Conservation (phyloP, 2,113 vertebrate species). For the Periophthalmus modestus region DNA sequence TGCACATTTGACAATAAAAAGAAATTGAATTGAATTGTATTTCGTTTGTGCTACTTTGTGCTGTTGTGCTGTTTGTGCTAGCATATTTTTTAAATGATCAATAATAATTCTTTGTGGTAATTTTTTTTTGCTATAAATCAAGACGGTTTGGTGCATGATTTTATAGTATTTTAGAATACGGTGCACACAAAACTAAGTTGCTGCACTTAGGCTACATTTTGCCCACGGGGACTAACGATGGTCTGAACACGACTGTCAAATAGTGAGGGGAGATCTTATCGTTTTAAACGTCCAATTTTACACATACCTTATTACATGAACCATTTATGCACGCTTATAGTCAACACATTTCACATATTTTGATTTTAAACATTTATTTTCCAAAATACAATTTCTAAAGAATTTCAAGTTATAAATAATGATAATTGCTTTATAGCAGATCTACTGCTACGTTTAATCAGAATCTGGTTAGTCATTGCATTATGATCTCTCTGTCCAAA, state of each 20-base stretch:
- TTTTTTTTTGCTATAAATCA: background rate
- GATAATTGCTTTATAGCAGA: slow-evolving; percentile 6
- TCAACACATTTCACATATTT: background rate
- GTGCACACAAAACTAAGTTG: background rate
- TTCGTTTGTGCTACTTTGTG: too few species aligned
- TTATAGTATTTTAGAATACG: background rate
- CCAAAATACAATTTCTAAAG: slow-evolving; percentile 25
- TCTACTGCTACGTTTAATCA: background rate
- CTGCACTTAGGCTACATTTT: background rate
- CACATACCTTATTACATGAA: too few species aligned
- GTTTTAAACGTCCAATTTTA: too few species aligned
- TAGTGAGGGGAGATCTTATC: too few species aligned
- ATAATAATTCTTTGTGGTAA: too few species aligned
- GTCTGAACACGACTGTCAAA: too few species aligned
- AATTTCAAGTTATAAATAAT: slow-evolving; percentile 34
- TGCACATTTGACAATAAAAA: too few species aligned
- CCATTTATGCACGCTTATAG: background rate
- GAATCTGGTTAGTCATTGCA: background rate
- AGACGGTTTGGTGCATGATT: background rate
- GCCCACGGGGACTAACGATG: too few species aligned
- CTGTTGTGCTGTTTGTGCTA: too few species aligned
- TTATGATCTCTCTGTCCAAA: background rate
- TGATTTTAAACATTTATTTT: slow-evolving; percentile 27
- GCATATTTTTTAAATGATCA: too few species aligned
- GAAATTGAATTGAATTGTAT: too few species aligned